phyloP scores from a whole-genome alignment of 2,888 invertebrate species.

The Choreutis nemorana region DNA sequence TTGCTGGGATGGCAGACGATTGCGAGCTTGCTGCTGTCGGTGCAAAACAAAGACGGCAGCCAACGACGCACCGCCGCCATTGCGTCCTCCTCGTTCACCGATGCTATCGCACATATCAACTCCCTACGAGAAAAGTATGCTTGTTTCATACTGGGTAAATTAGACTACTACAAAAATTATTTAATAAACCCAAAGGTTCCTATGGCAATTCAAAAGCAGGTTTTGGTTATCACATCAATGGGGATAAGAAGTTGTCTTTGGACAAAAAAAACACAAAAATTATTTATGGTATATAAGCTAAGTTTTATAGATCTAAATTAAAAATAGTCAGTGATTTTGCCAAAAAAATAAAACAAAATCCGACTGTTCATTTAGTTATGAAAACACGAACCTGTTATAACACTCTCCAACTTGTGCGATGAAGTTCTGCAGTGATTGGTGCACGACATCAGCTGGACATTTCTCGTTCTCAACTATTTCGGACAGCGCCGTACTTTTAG shows the following conservation, averaged over 20 bases:
- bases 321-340: too few relatives aligned
- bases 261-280: too few relatives aligned
- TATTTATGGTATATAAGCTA: too few relatives aligned
- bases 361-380: not conserved
- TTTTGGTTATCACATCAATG: too few relatives aligned
- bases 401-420: slow-evolving; percentile 71
- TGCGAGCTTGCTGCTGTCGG: slow-evolving; percentile 67
- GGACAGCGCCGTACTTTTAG: slow-evolving; percentile 86
- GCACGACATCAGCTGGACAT: slow-evolving; percentile 76
- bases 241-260: too few relatives aligned
- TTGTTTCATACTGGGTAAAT: too few relatives aligned
- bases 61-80: slow-evolving; percentile 75
- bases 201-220: too few relatives aligned
- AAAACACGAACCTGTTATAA: slow-evolving; percentile 67
- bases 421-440: slow-evolving; percentile 76
- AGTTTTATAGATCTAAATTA: too few relatives aligned
- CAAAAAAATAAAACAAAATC: not conserved
- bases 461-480: slow-evolving; percentile 84
- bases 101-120: slow-evolving; percentile 70
- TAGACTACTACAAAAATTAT: too few relatives aligned
- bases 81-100: slow-evolving; percentile 70
- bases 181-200: too few relatives aligned
- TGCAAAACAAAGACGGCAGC: slow-evolving; percentile 73
- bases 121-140: slow-evolving; percentile 49
- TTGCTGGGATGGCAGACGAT: slow-evolving; percentile 82